A percentile compares a stretch with the other conserved stretches of the same genome.
Evolutionary conservation across 2,797 vertebrate species (phyloP).

Genomic region (Gobionotothen gibberifrons): DNA sequence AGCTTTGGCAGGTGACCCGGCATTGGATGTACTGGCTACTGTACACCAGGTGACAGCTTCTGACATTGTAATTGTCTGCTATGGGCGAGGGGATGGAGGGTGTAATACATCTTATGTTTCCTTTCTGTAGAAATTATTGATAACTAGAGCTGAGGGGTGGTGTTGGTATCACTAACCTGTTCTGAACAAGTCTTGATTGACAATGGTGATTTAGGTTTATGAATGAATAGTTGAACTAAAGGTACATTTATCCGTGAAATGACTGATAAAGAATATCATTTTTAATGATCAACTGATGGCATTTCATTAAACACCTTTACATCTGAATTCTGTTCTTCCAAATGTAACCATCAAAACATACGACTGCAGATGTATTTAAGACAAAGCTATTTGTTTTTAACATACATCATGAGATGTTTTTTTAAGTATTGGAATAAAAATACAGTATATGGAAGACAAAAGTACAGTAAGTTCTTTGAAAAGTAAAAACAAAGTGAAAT

Average conservation of each 20-base stretch:
- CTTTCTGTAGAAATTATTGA: slow-evolving; percentile 76
- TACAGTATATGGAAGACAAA: background rate
- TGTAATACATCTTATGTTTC: slow-evolving; percentile 76
- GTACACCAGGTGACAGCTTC: slow-evolving; percentile 76
- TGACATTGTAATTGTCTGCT: slow-evolving; percentile 82
- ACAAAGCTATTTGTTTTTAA: background rate
- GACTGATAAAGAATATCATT: slow-evolving; percentile 13
- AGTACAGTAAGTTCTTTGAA: background rate
- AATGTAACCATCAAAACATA: background rate
- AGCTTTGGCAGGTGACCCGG: slow-evolving; percentile 73
- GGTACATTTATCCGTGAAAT: background rate
- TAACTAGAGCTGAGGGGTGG: slow-evolving; percentile 64
- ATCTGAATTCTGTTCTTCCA: background rate
- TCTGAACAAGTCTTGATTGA: slow-evolving; percentile 40
- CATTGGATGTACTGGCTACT: slow-evolving; percentile 75
- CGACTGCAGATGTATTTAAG: background rate
- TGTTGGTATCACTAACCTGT: slow-evolving; percentile 65
- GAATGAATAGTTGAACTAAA: background rate
- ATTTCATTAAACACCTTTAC: background rate
- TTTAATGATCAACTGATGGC: background rate
- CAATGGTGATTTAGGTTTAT: slow-evolving; percentile 30
- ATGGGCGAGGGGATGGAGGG: slow-evolving; percentile 63
- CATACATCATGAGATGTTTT: background rate
- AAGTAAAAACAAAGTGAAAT: too few relatives aligned
- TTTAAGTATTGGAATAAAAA: background rate